Conservation (phyloP, 2,113 vertebrate genomes). For the Coturnix japonica region DNA sequence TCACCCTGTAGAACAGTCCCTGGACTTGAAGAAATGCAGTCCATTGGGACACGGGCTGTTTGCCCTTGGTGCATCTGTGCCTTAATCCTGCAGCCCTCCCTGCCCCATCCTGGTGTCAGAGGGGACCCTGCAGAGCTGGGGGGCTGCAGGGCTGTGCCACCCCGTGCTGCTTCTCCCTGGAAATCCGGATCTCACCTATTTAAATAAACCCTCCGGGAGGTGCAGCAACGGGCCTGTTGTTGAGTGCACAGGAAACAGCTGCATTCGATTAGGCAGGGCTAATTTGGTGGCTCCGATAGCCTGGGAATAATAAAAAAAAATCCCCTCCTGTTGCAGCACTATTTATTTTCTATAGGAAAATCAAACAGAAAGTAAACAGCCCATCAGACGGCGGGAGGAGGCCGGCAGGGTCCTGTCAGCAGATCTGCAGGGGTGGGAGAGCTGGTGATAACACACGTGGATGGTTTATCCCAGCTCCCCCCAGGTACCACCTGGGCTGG, state of each 20-base stretch:
- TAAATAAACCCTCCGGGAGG: neutral
- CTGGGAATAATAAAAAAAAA: neutral
- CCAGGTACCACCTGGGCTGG: neutral
- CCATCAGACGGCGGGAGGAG: neutral
- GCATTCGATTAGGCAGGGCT: neutral
- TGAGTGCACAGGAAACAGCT: conserved; percentile 16
- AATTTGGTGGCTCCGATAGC: neutral
- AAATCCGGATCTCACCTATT: conserved; percentile 1
- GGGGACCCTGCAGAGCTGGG: neutral
- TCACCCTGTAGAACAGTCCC: neutral
- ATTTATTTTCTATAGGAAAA: neutral
- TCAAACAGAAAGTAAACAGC: neutral
- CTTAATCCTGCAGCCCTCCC: neutral
- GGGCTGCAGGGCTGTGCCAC: neutral
- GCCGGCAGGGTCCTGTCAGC: neutral
- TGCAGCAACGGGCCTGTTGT: neutral
- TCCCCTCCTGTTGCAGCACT: neutral
- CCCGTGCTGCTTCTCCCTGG: neutral
- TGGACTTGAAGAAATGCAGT: neutral
- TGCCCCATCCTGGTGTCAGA: accelerated
- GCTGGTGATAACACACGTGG: accelerated
- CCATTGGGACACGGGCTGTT: neutral
- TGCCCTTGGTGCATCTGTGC: neutral
- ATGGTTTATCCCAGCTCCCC: accelerated
- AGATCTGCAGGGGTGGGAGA: neutral